These are phyloP conservation scores for Candidula unifasciata DNA, from an alignment of 2,888 invertebrate species.

Conservation along the genomic window DNA sequence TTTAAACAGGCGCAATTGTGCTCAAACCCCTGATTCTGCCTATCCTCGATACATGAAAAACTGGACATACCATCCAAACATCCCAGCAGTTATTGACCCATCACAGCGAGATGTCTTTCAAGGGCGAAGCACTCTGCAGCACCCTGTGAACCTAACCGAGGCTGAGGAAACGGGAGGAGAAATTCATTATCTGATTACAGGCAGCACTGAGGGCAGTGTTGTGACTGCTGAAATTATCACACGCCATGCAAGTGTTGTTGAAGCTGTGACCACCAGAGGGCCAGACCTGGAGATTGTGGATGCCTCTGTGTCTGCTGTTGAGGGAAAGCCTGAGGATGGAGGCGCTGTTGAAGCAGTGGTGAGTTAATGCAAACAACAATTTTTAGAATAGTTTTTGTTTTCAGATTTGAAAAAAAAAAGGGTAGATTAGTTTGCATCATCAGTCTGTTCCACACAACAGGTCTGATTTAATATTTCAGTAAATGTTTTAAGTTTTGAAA, in stretches of 20 bases:
- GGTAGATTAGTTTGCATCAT: no score
- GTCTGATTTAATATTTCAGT: no score
- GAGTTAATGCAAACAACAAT: not conserved
- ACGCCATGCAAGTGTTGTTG: not conserved
- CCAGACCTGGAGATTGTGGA: slow-evolving; percentile 1
- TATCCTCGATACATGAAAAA: slow-evolving; percentile 74
- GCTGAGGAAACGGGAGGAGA: slow-evolving; percentile 28
- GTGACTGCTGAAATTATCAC: slow-evolving; percentile 19
- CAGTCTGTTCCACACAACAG: no score
- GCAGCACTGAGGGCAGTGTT: not conserved
- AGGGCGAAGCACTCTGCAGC: slow-evolving; percentile 38
- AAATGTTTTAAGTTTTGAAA: no score
- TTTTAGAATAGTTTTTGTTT: not conserved
- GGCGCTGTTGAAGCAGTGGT: slow-evolving; percentile 1
- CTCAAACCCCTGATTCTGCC: slow-evolving; percentile 70
- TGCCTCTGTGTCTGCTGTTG: not conserved
- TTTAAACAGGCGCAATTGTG: slow-evolving; percentile 58
- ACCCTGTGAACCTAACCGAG: not conserved
- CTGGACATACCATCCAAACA: slow-evolving; percentile 63
- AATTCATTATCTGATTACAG: slow-evolving; percentile 44
- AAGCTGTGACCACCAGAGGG: not conserved
- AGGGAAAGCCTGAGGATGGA: slow-evolving; percentile 20
- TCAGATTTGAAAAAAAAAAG: no score
- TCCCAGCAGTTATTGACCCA: slow-evolving; percentile 56
- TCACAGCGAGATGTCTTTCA: slow-evolving; percentile 36